Conservation (phyloP, 2,888 invertebrate genomes). For the Hedychridium roseum region DNA sequence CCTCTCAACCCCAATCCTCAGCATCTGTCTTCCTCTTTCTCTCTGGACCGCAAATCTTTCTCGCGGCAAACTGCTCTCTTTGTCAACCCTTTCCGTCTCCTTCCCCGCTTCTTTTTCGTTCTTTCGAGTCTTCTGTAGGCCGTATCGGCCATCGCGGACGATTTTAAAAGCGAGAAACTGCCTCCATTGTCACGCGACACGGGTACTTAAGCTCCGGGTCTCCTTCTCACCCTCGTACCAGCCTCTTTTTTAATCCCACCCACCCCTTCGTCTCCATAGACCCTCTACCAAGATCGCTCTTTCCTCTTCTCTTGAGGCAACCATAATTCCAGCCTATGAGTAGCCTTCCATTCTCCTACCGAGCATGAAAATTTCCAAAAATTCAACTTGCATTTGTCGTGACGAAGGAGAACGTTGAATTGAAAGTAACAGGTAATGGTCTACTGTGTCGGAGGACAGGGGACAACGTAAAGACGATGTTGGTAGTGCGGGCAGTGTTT, state of each 20-base stretch:
- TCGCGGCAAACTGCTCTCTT: too few species aligned
- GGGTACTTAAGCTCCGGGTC: constrained; percentile 7
- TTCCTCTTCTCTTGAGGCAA: not conserved
- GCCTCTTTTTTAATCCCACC: not conserved
- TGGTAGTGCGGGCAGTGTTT: too few species aligned
- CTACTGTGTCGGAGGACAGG: too few species aligned
- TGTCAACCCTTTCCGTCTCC: not conserved
- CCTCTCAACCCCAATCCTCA: too few species aligned
- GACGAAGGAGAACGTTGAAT: too few species aligned
- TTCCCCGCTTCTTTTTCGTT: constrained; percentile 1
- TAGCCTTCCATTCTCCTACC: too few species aligned
- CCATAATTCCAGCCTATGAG: not conserved
- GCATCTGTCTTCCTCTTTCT: too few species aligned
- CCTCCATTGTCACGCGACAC: constrained; percentile 11
- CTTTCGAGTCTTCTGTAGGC: not conserved
- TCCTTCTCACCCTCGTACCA: not conserved
- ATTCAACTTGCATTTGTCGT: too few species aligned
- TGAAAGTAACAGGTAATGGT: too few species aligned
- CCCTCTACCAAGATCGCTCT: not conserved
- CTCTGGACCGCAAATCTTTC: too few species aligned
- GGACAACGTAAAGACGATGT: too few species aligned
- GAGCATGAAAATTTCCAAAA: too few species aligned
- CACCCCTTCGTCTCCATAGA: not conserved
- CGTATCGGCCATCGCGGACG: not conserved
- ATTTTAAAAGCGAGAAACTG: constrained; percentile 8